A percentile compares a stretch with the other conserved stretches of the same genome.
phyloP scores from a whole-genome alignment of 2,797 vertebrate species.

The Silurus lanzhouensis region DNA sequence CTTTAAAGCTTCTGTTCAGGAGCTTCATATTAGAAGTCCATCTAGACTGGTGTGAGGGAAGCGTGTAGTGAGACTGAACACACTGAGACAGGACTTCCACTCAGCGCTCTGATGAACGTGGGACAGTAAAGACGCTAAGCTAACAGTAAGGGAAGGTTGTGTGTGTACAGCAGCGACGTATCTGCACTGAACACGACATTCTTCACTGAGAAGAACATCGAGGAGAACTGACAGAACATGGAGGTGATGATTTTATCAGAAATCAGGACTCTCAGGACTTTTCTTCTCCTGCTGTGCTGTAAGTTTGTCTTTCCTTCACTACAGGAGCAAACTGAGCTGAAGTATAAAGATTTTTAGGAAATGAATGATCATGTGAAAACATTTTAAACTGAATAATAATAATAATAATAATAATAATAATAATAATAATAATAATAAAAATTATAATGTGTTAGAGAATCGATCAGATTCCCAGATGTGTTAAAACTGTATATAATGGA shows the following conservation, averaged over 20 bases:
- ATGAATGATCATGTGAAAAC: no score
- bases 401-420: no score
- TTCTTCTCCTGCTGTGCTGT: neutral
- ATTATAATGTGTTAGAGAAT: no score
- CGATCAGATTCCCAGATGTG: no score
- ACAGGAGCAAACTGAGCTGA: no score
- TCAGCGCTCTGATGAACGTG: neutral
- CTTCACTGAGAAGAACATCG: neutral
- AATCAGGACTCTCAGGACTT: constrained; percentile 3
- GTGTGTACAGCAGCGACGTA: neutral
- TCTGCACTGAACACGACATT: neutral
- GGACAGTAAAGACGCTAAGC: neutral
- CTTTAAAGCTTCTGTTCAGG: no score
- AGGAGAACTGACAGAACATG: neutral
- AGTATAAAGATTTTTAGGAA: no score
- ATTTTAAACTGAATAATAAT: no score
- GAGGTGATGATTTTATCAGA: neutral
- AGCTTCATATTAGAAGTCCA: neutral
- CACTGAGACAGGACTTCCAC: neutral
- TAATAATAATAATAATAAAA: no score
- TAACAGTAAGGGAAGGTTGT: neutral
- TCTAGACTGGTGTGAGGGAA: neutral
- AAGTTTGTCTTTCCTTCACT: neutral
- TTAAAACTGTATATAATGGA: neutral
- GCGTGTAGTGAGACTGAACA: neutral